These are phyloP conservation scores for Rissa tridactyla DNA, from an alignment of 2,113 vertebrate species.

Conservation along the genomic window DNA sequence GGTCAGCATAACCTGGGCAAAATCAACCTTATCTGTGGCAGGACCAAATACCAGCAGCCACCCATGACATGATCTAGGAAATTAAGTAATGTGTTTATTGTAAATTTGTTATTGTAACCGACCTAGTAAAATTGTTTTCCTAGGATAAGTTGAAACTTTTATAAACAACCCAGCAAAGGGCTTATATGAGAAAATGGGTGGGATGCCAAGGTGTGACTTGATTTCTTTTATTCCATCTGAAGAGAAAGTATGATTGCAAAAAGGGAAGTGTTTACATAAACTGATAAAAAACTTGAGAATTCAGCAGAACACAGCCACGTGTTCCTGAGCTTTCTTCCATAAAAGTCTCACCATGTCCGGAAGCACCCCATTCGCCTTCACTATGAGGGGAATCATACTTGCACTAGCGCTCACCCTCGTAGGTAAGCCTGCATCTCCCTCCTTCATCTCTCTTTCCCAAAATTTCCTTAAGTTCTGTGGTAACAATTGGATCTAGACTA, in stretches of 20 bases:
- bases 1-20: conserved; percentile 65
- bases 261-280: conserved; percentile 51
- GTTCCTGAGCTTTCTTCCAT: conserved; percentile 48
- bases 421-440: conserved; percentile 68
- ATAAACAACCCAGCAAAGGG: background rate
- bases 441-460: background rate
- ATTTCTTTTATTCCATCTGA: background rate
- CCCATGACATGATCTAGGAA: background rate
- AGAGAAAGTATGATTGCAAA: conserved; percentile 21
- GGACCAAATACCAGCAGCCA: background rate
- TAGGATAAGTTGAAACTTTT: background rate
- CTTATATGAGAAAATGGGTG: background rate
- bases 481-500: background rate
- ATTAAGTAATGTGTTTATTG: background rate
- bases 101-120: background rate
- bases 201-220: background rate
- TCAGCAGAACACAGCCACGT: conserved; percentile 66
- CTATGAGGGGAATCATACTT: conserved; percentile 82
- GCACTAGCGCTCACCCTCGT: conserved; percentile 77
- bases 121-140: background rate
- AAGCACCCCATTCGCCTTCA: conserved; percentile 56
- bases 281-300: conserved; percentile 62
- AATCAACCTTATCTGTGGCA: conserved; percentile 3
- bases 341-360: conserved; percentile 44
- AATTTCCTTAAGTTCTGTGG: background rate